Conservation (phyloP, 2,113 vertebrate species). For the Harpagus bidentatus region DNA sequence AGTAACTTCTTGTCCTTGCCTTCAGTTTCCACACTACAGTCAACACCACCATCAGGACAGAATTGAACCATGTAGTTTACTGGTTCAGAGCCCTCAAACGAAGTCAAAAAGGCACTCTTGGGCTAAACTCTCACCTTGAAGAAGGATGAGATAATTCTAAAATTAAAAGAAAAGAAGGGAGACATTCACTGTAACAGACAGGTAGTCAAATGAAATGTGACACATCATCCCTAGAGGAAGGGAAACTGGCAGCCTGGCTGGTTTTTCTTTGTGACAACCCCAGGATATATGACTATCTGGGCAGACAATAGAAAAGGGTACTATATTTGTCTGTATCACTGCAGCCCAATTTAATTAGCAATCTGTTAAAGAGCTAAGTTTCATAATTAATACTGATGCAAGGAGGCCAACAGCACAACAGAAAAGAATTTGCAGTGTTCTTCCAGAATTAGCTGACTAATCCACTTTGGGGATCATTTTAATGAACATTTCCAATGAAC, state of each 20-base stretch:
- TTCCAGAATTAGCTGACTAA: conserved; percentile 49
- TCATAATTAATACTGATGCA: conserved; percentile 53
- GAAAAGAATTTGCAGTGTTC: not conserved
- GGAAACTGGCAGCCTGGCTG: conserved; percentile 8
- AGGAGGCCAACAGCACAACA: conserved; percentile 14
- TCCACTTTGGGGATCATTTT: not conserved
- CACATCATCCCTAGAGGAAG: conserved; percentile 1
- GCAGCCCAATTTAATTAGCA: conserved; percentile 54
- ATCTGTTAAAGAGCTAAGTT: conserved; percentile 28
- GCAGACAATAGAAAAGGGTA: not conserved
- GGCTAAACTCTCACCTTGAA: not conserved
- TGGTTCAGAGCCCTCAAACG: conserved; percentile 6
- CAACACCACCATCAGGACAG: not conserved
- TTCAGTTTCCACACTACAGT: not conserved
- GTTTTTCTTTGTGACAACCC: conserved; percentile 12
- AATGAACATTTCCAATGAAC: not conserved
- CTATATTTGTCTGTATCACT: not conserved
- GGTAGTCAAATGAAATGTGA: conserved; percentile 13
- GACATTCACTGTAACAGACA: conserved; percentile 22
- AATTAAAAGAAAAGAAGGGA: conserved; percentile 17
- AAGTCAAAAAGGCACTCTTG: not conserved
- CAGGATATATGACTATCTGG: not conserved
- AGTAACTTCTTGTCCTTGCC: conserved; percentile 19
- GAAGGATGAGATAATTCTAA: conserved; percentile 45
- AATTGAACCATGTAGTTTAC: not conserved